Percentiles rank a stretch among this genome's conserved stretches.
Evolutionary conservation across 2,888 invertebrate species (phyloP).

Genomic region (Amaurobius ferox): DNA sequence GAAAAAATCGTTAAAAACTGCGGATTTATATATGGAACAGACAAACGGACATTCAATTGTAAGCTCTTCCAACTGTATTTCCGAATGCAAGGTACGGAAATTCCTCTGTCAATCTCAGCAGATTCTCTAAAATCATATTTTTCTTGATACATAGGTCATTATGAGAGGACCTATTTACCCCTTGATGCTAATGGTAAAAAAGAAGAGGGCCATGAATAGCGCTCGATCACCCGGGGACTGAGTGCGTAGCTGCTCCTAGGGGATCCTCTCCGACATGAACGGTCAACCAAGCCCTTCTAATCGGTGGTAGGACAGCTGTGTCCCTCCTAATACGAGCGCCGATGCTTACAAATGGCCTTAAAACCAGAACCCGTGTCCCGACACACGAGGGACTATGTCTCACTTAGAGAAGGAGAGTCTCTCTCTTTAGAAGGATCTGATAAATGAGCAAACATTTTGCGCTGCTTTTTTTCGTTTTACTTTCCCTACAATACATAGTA

Average conservation of each 20-base stretch:
- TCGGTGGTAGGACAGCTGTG: constrained; percentile 64
- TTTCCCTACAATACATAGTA: too few relatives aligned
- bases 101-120: too few relatives aligned
- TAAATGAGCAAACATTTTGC: too few relatives aligned
- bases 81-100: too few relatives aligned
- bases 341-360: constrained; percentile 64
- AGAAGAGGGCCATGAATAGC: constrained; percentile 6
- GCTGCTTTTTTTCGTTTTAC: too few relatives aligned
- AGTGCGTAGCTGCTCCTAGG: constrained; percentile 57
- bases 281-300: constrained; percentile 69
- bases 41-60: too few relatives aligned
- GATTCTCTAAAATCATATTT: too few relatives aligned
- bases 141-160: too few relatives aligned
- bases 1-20: too few relatives aligned
- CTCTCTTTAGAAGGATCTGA: too few relatives aligned
- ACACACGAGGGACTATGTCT: constrained; percentile 39
- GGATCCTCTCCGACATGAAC: constrained; percentile 59
- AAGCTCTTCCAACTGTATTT: too few relatives aligned
- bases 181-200: constrained; percentile 22
- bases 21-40: too few relatives aligned
- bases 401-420: not conserved
- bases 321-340: constrained; percentile 60
- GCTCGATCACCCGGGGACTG: constrained; percentile 25
- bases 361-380: constrained; percentile 45
- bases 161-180: constrained; percentile 22